Conservation (phyloP, 2,797 vertebrate species). For the Morus bassanus region DNA sequence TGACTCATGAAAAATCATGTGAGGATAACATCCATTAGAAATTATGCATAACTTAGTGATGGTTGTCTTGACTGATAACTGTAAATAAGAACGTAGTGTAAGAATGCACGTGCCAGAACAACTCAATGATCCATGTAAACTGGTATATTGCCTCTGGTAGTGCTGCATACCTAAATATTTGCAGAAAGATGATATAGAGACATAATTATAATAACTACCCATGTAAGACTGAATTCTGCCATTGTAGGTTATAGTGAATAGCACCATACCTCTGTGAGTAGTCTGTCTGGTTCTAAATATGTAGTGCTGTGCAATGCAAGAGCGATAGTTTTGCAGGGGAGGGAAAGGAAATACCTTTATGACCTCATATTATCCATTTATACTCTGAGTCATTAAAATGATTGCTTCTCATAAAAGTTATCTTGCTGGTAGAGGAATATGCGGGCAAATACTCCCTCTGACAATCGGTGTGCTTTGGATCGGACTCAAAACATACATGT, state of each 20-base stretch:
- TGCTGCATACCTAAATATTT: not conserved
- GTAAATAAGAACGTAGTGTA: not conserved
- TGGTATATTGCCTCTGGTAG: not conserved
- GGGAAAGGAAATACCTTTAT: constrained; percentile 38
- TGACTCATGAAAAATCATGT: not conserved
- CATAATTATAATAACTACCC: not conserved
- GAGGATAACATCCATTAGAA: not conserved
- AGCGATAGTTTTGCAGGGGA: not conserved
- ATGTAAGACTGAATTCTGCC: not conserved
- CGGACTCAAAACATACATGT: constrained; percentile 24
- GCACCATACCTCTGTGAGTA: not conserved
- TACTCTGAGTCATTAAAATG: constrained; percentile 26
- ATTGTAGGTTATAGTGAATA: not conserved
- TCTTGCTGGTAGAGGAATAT: constrained; percentile 17
- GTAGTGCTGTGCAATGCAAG: not conserved
- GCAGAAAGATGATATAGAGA: not conserved
- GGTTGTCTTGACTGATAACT: not conserved
- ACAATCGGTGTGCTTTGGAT: constrained; percentile 47
- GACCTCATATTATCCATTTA: constrained; percentile 43
- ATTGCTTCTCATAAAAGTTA: constrained; percentile 29
- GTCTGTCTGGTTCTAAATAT: not conserved
- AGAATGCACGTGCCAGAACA: not conserved
- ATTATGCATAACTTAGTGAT: not conserved
- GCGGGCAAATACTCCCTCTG: not conserved
- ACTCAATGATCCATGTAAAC: not conserved